Evolutionary conservation across 2,888 invertebrate species (phyloP), one percentile per base, ranked within the genome.

Genomic region (Mechanitis messenoides): DNA sequence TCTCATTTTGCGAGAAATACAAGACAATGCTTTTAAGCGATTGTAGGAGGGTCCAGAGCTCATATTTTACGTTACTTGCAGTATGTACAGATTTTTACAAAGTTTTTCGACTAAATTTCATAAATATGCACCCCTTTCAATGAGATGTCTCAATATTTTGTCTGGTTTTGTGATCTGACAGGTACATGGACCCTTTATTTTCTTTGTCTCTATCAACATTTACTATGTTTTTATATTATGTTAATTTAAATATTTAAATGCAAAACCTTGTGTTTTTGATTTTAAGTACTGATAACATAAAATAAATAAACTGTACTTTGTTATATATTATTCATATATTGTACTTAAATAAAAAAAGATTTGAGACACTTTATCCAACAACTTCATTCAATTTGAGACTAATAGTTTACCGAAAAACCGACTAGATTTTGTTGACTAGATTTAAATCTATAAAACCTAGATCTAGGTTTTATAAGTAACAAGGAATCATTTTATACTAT

Each of bases 1-100:
- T 71, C 72, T 72, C 71, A 74, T 72, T 72, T 69, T 63, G 65
- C 65, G 67, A 70, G 75, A 75, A 80, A 78, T 81, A 88, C 89
- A 87, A 87, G 88, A 87, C 85, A 87, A 88, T 83, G 89, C 88
- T 89, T 87, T 88, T 85, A 87, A 85, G 80, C 80, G 79, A 79
- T 83, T 79, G 79, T 77, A 75, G 70, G 78, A 74, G 81, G 84
- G 79, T 75, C 79, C 76, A 71, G 71, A 71, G 70, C 75, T 77
- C 79, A 78, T 82, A 81, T 79, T 82, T 81, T 77, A 76, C 76
- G 62, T 63, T 61, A 62, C 55, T 53, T 72, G 74, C 72, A 74
- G 72, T 70, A 71, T 72, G 71, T 72, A 68, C 71, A 69, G 73
- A 73, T 69, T 73, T 75, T 73, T 72, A 69, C 71, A 69, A 69